Conservation (phyloP, 2,888 invertebrate species). For the Drosophila flavopinicola region DNA sequence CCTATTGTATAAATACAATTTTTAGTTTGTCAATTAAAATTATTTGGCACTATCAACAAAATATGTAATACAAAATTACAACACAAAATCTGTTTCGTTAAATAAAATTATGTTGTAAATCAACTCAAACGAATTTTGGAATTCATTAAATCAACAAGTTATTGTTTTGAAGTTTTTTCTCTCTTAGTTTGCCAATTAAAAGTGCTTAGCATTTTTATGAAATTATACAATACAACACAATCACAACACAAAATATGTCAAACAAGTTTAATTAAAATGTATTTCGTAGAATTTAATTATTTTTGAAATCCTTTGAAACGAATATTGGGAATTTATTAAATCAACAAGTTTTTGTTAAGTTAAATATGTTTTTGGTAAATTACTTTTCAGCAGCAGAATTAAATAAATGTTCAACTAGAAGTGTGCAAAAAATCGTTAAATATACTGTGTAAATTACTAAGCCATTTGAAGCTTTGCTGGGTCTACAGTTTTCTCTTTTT, state of each 20-base stretch:
- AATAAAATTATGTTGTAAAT: too few relatives aligned
- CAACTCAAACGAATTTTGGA: too few relatives aligned
- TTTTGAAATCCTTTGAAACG: not conserved
- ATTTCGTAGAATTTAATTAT: not conserved
- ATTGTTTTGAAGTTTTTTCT: too few relatives aligned
- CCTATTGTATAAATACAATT: not conserved
- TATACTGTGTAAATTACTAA: slow-evolving; percentile 43
- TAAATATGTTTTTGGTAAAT: not conserved
- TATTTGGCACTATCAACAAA: slow-evolving; percentile 3
- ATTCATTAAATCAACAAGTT: too few relatives aligned
- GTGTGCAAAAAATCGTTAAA: slow-evolving; percentile 32
- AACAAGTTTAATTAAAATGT: not conserved
- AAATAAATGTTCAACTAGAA: not conserved
- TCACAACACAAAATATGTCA: not conserved
- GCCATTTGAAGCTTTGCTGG: slow-evolving; percentile 30
- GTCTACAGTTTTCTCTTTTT: slow-evolving; percentile 20
- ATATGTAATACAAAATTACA: not conserved
- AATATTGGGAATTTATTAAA: not conserved
- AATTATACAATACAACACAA: too few relatives aligned
- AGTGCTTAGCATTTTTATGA: too few relatives aligned
- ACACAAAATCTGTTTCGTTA: too few relatives aligned
- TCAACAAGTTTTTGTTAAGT: not conserved
- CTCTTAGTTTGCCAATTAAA: too few relatives aligned
- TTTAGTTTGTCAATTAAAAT: slow-evolving; percentile 3
- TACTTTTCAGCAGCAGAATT: not conserved